phyloP scores from a whole-genome alignment of 2,113 vertebrate species.

The Hypocryptadius cinnamomeus region DNA sequence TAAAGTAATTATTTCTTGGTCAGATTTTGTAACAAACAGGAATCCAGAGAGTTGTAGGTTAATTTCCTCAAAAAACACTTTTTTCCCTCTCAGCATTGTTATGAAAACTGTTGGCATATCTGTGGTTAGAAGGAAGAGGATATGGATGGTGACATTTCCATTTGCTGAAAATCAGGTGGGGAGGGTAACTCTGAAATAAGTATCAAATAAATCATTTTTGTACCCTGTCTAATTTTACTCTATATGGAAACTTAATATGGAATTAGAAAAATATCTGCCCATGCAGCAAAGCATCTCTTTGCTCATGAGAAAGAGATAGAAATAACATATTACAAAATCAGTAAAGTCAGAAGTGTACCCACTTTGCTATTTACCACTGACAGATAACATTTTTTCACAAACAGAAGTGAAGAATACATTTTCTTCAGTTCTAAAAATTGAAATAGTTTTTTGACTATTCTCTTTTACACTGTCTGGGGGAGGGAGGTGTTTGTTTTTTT shows the following conservation, averaged over 20 bases:
- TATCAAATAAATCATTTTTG: neutral
- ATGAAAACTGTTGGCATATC: neutral
- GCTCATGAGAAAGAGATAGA: neutral
- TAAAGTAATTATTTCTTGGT: neutral
- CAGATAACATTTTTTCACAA: neutral
- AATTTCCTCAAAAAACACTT: neutral
- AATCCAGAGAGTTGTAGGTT: neutral
- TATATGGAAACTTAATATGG: neutral
- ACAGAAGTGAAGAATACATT: neutral
- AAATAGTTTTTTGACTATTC: neutral
- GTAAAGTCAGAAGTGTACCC: neutral
- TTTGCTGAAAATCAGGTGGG: neutral
- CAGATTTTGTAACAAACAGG: neutral
- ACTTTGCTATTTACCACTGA: neutral
- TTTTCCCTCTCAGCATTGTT: neutral
- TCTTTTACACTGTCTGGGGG: neutral
- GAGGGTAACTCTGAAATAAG: neutral
- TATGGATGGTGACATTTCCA: rapidly evolving
- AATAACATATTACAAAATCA: neutral
- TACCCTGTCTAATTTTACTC: neutral
- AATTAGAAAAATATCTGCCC: neutral
- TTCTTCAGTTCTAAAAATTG: neutral
- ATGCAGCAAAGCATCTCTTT: neutral
- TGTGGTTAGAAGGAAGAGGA: neutral
- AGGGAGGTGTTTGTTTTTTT: neutral